Base-by-base conservation (phyloP, 30 jellyfish, hydroid and myxozoan species). In the Aurelia aurita complex sp. Pacific region DNA sequence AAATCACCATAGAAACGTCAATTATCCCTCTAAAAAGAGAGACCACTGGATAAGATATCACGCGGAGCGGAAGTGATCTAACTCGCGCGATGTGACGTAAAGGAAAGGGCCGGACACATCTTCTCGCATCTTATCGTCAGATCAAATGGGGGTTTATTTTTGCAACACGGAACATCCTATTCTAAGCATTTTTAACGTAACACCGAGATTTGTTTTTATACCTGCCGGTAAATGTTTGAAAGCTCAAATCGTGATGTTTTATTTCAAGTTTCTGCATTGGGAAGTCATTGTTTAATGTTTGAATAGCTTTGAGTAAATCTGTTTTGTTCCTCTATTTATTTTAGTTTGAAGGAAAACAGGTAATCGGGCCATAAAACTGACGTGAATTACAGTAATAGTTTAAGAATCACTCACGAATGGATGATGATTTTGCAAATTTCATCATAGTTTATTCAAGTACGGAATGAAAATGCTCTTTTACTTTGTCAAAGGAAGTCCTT, bases 41-140 rank as follows among this genome's bases (percentile, higher is more conserved):
- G 66, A 64, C 78, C 81, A 46, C 91, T 53, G 83, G 15, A 10
- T 10, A 4, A 16, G 18, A 73, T 65, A 85, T 77, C 74, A 50
- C 55, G 59, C 68, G 53, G 91, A 79, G 85, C 88, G 96, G 96
- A 87, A 87, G 91, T 87, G 96, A 79, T 80, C 96, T 76, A 53
- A 76, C 89, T 70, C 50, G 82, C 40, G 67, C 54, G 36, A 78
- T 34, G 60, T 67, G 91, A 87, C 88, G 89, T 75, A 77, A 76
- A 75, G n/a, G 80, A 62, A 59, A 50, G 46, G 42, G 70, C 87
- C 87, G 78, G 77, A 46, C 57, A 46, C 57, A 0, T 46, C 57
- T 46, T 4, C 6, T 4, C 57, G 8, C 6, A 46, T 4, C 57
- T 4, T 38, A 75, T 51, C 18, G 85, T 74, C 75, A 75, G 61